Evolutionary conservation across 2,797 vertebrate genomes (phyloP).

Genomic region (Lepilemur septentrionalis): DNA sequence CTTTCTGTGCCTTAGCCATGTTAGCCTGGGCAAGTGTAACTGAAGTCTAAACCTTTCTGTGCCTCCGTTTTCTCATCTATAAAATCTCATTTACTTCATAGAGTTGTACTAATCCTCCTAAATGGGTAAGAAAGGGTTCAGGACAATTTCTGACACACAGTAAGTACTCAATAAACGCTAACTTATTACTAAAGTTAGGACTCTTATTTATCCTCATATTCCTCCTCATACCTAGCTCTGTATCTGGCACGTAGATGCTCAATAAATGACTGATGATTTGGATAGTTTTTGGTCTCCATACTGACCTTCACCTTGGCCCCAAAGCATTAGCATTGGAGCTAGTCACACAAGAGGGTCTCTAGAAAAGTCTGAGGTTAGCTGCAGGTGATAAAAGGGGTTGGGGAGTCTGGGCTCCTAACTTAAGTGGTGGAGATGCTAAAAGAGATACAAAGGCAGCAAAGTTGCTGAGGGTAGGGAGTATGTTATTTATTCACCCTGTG

Average conservation of each 20-base stretch:
- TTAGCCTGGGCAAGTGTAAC: not conserved
- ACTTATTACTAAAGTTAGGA: not conserved
- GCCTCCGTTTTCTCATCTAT: constrained; percentile 1
- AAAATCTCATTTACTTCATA: not conserved
- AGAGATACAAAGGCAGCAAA: constrained; percentile 47
- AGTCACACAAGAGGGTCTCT: not conserved
- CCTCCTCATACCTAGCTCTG: not conserved
- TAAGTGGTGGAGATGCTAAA: not conserved
- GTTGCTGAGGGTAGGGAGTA: not conserved
- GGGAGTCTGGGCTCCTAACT: not conserved
- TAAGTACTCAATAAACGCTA: not conserved
- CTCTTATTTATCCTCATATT: not conserved
- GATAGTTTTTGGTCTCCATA: not conserved
- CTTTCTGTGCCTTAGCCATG: not conserved
- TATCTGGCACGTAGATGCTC: not conserved
- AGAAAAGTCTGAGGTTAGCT: not conserved
- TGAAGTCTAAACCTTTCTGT: not conserved
- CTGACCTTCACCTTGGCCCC: not conserved
- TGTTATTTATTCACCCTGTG: constrained; percentile 68
- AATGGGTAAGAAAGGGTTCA: not conserved
- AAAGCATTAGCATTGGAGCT: not conserved
- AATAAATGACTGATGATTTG: not conserved
- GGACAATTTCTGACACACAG: not conserved
- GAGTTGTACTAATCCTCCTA: not conserved
- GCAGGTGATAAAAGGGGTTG: not conserved